These are phyloP conservation scores for Aplysia californica DNA, from an alignment of 1,140 invertebrate species.

Conservation along the genomic window DNA sequence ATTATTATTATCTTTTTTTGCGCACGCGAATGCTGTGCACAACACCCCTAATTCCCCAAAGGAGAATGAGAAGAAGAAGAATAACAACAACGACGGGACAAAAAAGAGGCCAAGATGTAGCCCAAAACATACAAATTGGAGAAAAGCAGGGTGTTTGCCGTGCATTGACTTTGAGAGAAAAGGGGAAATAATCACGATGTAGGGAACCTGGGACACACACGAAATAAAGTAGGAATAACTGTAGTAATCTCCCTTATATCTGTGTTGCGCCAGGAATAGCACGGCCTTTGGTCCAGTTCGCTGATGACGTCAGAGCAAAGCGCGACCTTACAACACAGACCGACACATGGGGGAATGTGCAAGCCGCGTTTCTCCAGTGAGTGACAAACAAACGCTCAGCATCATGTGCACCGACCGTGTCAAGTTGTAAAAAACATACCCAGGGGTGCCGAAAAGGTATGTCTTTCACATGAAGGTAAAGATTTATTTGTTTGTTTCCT, in stretches of 20 bases:
- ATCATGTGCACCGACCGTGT: background rate
- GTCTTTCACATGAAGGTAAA: background rate
- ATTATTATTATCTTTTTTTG: too few species aligned
- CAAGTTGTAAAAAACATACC: slow-evolving; percentile 9
- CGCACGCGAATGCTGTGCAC: too few species aligned
- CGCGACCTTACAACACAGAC: slow-evolving; percentile 15
- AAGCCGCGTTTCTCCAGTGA: background rate
- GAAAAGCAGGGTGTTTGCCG: too few species aligned
- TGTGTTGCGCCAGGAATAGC: background rate
- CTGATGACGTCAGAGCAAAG: slow-evolving; percentile 3
- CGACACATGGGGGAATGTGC: slow-evolving; percentile 14
- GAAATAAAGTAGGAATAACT: too few species aligned
- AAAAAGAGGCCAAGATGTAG: too few species aligned
- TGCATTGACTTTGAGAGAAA: too few species aligned
- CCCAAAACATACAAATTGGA: too few species aligned
- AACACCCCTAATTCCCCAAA: too few species aligned
- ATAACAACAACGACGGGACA: too few species aligned
- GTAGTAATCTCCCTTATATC: background rate
- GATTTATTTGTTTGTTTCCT: background rate
- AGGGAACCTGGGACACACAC: too few species aligned
- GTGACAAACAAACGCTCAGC: background rate
- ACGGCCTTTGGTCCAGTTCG: slow-evolving; percentile 19
- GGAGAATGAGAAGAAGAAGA: too few species aligned
- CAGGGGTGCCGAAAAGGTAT: slow-evolving; percentile 1
- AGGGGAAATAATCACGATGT: too few species aligned